Conservation (phyloP, 2,113 vertebrate genomes). For the Mesitornis unicolor region DNA sequence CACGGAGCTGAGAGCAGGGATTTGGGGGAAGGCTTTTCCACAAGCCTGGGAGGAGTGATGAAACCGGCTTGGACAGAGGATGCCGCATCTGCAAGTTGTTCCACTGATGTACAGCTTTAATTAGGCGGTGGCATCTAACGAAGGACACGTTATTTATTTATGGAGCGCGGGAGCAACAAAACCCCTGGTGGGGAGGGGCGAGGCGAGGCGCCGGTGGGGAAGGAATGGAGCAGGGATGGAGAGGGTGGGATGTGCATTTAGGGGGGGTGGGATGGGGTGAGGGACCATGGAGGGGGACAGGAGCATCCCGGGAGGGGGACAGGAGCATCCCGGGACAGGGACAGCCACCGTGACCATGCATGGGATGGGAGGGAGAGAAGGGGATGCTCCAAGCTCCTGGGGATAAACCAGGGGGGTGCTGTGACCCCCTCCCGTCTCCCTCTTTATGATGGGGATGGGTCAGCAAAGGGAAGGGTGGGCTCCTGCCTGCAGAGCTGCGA, state of each 20-base stretch:
- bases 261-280: background rate
- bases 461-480: background rate
- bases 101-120: slow-evolving; percentile 70
- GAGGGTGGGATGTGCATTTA: background rate
- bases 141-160: slow-evolving; percentile 56
- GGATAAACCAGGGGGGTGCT: background rate
- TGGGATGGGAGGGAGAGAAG: background rate
- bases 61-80: slow-evolving; percentile 17
- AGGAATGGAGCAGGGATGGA: background rate
- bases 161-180: background rate
- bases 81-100: slow-evolving; percentile 55
- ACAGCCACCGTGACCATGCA: background rate
- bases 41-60: background rate
- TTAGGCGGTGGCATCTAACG: slow-evolving; percentile 56
- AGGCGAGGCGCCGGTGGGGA: background rate
- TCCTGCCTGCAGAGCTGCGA: background rate
- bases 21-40: background rate
- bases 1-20: background rate
- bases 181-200: background rate
- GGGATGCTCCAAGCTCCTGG: background rate
- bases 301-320: accelerated
- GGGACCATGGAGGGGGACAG: too few relatives aligned
- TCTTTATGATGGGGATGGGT: too few relatives aligned
- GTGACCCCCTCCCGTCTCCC: background rate
- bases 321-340: too few relatives aligned